phyloP scores from a whole-genome alignment of 2,888 invertebrate species.

The Drosophila suboccidentalis region DNA sequence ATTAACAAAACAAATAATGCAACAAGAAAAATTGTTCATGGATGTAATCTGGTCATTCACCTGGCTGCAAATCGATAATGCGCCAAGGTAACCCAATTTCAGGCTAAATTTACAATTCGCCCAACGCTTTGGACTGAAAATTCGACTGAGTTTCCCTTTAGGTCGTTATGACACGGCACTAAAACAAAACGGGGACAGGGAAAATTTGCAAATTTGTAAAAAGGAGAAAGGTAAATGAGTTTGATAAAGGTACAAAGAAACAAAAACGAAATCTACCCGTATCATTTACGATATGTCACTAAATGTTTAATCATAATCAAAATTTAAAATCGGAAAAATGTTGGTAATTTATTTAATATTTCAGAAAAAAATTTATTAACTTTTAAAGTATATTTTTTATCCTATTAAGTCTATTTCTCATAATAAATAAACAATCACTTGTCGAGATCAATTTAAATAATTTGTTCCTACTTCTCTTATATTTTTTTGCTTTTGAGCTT shows the following conservation, averaged over 20 bases:
- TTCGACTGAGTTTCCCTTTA: conserved; percentile 14
- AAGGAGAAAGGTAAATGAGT: conserved; percentile 14
- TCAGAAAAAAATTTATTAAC: neutral
- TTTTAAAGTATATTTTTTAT: neutral
- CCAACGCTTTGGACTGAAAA: conserved; percentile 1
- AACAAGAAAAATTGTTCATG: neutral
- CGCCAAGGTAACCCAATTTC: conserved; percentile 58
- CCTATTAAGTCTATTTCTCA: neutral
- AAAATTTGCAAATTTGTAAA: conserved; percentile 21
- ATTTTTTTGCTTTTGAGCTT: neutral
- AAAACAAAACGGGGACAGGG: conserved; percentile 1
- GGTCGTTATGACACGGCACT: conserved; percentile 31
- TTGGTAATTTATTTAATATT: neutral
- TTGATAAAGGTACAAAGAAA: neutral
- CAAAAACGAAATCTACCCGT: neutral
- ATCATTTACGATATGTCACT: neutral
- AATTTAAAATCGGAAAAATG: neutral
- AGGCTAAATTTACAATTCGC: conserved; percentile 43
- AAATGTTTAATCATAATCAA: neutral
- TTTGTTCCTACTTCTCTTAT: neutral
- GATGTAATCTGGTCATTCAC: conserved; percentile 43
- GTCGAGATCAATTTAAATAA: neutral
- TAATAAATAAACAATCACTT: neutral
- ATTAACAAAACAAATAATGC: neutral
- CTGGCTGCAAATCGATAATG: conserved; percentile 63